Evolutionary conservation across 2,797 vertebrate genomes (phyloP).

Genomic region (Rhincodon typus): DNA sequence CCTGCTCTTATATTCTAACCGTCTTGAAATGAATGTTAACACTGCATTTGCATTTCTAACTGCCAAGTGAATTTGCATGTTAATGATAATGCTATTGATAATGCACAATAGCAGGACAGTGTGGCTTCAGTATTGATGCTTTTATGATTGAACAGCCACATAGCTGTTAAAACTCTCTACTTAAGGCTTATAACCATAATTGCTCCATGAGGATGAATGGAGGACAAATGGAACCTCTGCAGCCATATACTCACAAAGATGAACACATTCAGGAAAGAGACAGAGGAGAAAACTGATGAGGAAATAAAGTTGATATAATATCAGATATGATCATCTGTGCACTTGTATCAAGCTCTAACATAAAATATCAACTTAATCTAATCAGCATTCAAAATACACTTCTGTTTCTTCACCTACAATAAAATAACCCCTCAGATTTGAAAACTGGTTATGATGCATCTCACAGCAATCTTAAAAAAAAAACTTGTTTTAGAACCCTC

Average conservation of each 20-base stretch:
- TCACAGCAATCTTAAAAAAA: background rate
- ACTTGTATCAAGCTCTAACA: background rate
- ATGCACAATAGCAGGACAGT: background rate
- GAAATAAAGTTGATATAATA: background rate
- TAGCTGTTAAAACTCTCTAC: background rate
- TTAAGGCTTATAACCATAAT: background rate
- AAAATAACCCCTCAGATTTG: background rate
- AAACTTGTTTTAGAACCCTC: background rate
- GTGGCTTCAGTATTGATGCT: background rate
- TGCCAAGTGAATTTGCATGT: too few species aligned
- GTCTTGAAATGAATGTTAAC: too few species aligned
- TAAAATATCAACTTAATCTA: background rate
- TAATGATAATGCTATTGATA: background rate
- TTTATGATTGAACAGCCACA: background rate
- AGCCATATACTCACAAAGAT: background rate
- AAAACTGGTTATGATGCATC: background rate
- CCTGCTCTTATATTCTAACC: too few species aligned
- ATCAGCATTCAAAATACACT: background rate
- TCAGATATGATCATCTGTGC: background rate
- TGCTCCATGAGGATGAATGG: background rate
- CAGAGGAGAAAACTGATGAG: background rate
- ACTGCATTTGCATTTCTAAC: too few species aligned
- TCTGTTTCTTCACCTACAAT: background rate
- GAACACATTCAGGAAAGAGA: background rate
- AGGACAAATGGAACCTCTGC: background rate